Percentiles rank a stretch among this genome's conserved stretches.
Evolutionary conservation across 2,888 invertebrate species (phyloP).

Genomic region (Pycnomerus fuliginosus): DNA sequence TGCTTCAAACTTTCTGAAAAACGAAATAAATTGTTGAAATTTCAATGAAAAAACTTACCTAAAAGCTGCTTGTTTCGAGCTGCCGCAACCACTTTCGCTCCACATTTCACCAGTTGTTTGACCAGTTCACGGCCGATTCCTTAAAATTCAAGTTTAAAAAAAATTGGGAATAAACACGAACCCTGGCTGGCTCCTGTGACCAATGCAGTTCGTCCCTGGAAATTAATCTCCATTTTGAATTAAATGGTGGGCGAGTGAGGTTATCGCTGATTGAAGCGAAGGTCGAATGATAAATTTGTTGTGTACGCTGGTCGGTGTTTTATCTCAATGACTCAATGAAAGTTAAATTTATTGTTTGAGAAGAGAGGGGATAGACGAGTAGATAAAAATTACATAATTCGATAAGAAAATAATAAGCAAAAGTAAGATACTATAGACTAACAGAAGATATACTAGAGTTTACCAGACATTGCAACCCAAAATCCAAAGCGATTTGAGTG

Average conservation of each 20-base stretch:
- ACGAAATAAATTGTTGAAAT: slow-evolving; percentile 1
- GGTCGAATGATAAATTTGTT: too few relatives aligned
- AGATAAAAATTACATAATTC: too few relatives aligned
- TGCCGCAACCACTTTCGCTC: slow-evolving; percentile 75
- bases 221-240: slow-evolving; percentile 14
- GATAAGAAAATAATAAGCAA: too few relatives aligned
- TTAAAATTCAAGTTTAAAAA: slow-evolving; percentile 33
- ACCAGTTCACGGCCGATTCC: slow-evolving; percentile 64
- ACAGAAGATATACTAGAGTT: too few relatives aligned
- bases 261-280: neutral
- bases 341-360: too few relatives aligned
- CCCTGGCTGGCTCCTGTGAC: slow-evolving; percentile 18
- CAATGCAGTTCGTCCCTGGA: slow-evolving; percentile 12
- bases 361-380: too few relatives aligned
- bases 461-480: too few relatives aligned
- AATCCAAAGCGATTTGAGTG: too few relatives aligned
- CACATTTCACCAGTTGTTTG: slow-evolving; percentile 62
- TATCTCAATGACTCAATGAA: too few relatives aligned
- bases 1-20: slow-evolving; percentile 54
- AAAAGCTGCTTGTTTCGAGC: slow-evolving; percentile 67
- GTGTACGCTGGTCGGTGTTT: too few relatives aligned
- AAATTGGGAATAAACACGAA: neutral
- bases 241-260: neutral
- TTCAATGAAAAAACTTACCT: slow-evolving; percentile 26
- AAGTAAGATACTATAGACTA: too few relatives aligned